These are phyloP conservation scores for Cryptosula pallasiana DNA, from an alignment of 2,888 invertebrate genomes.

Conservation along the genomic window DNA sequence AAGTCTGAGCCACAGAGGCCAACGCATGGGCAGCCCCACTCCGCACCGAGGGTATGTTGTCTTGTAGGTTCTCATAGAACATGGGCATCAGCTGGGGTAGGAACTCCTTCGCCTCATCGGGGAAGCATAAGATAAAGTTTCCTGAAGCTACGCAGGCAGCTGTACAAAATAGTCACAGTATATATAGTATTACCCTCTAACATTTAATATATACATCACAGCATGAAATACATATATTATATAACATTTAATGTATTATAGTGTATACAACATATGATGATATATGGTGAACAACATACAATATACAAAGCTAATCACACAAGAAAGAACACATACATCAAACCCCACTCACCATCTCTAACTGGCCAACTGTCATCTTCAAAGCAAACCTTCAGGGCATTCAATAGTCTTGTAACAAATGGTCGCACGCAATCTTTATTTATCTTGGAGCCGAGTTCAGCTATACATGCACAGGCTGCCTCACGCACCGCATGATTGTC, in stretches of 20 bases:
- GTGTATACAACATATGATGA: too few species aligned
- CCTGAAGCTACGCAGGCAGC: conserved; percentile 59
- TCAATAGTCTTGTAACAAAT: conserved; percentile 52
- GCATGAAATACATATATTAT: too few species aligned
- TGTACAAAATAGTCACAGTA: too few species aligned
- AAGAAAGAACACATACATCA: too few species aligned
- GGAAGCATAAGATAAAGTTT: conserved; percentile 57
- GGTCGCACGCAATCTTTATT: conserved; percentile 50
- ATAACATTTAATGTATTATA: too few species aligned
- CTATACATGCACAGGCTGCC: conserved; percentile 59
- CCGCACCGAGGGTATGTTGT: conserved; percentile 58
- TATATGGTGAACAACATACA: too few species aligned
- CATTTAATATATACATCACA: too few species aligned
- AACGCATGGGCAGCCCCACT: conserved; percentile 59
- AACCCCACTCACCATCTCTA: conserved; percentile 56
- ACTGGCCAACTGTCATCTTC: conserved; percentile 60
- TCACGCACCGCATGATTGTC: conserved; percentile 60
- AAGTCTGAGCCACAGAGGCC: conserved; percentile 49
- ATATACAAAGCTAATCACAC: too few species aligned
- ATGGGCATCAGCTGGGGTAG: conserved; percentile 54
- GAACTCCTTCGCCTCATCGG: conserved; percentile 53
- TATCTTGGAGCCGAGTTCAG: conserved; percentile 58
- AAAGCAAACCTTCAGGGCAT: conserved; percentile 56
- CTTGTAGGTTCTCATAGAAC: conserved; percentile 55
- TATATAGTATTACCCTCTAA: too few species aligned